A percentile compares a stretch with the other conserved stretches of the same genome.
Conservation (phyloP, 2,113 vertebrate genomes). For the Halcyon malimbica region DNA sequence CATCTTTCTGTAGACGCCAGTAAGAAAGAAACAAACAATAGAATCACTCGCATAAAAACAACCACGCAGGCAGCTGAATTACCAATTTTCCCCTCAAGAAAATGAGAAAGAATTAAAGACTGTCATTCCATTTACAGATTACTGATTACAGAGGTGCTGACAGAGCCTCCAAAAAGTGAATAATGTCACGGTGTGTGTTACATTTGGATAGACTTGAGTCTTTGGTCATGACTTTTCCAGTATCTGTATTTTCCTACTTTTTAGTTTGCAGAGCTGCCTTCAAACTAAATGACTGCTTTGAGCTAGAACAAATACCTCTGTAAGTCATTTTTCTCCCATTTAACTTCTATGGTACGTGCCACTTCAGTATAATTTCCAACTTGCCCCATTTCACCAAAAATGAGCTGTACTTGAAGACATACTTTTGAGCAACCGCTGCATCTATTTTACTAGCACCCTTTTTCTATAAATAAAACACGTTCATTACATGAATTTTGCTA, state of each 20-base stretch:
- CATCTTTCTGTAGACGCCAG: background rate
- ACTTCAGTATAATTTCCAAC: background rate
- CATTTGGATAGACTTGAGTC: background rate
- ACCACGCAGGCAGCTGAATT: background rate
- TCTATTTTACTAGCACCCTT: background rate
- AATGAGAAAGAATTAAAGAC: slow-evolving; percentile 25
- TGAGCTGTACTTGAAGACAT: background rate
- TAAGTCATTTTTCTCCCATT: slow-evolving; percentile 1
- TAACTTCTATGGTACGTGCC: background rate
- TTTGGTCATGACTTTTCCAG: background rate
- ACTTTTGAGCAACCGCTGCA: background rate
- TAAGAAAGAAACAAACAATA: background rate
- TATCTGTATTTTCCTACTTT: slow-evolving; percentile 6
- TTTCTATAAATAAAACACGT: slow-evolving; percentile 15
- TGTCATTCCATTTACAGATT: background rate
- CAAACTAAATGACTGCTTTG: background rate
- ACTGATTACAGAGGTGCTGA: slow-evolving; percentile 20
- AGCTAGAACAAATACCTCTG: background rate
- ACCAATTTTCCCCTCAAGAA: background rate
- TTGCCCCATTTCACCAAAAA: background rate
- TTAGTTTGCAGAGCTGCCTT: background rate
- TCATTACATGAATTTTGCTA: background rate
- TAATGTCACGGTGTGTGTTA: background rate
- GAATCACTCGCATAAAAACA: background rate
- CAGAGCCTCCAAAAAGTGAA: background rate